phyloP scores from a whole-genome alignment of 2,113 vertebrate genomes.

The Pedionomus torquatus region DNA sequence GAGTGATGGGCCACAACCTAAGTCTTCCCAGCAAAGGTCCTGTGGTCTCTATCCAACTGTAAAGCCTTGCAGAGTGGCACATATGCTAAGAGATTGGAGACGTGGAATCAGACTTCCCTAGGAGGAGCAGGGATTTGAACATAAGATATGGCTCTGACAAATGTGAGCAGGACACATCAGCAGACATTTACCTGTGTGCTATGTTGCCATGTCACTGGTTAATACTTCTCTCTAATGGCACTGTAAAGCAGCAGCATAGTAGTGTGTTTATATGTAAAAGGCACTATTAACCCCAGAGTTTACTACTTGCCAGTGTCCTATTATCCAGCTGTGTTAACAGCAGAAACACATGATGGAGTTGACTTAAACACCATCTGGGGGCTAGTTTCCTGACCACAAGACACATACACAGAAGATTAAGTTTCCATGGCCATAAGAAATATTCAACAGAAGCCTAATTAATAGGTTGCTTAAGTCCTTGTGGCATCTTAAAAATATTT shows the following conservation, averaged over 20 bases:
- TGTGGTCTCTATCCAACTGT: not conserved
- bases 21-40: not conserved
- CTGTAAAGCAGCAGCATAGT: not conserved
- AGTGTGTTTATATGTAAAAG: not conserved
- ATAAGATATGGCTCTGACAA: not conserved
- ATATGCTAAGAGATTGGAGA: not conserved
- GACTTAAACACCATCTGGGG: not conserved
- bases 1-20: not conserved
- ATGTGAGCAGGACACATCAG: not conserved
- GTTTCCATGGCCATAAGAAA: rapidly evolving
- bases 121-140: not conserved
- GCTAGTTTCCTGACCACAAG: not conserved
- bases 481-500: not conserved
- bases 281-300: not conserved
- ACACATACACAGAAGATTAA: not conserved
- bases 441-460: not conserved
- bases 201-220: rapidly evolving
- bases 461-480: not conserved
- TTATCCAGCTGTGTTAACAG: not conserved
- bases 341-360: not conserved
- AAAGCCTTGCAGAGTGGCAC: not conserved
- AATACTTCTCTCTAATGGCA: not conserved
- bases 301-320: not conserved
- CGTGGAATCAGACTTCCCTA: rapidly evolving
- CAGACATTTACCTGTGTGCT: not conserved